Evolutionary conservation across 2,797 vertebrate species (phyloP).

Genomic region (Rhinella marina): DNA sequence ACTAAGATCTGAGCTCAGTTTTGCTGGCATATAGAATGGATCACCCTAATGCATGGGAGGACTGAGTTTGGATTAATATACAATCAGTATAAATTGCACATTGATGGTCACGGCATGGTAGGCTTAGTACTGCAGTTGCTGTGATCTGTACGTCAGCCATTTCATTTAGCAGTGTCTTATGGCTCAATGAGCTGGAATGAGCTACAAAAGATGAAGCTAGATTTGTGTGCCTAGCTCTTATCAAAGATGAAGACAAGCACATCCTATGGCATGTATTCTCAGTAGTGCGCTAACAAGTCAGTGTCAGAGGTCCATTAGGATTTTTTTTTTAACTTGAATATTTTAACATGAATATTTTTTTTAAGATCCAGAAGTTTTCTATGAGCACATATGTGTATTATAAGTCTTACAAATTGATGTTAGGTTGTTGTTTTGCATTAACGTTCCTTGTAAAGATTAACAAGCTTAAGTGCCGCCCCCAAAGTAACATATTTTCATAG

Average conservation of each 20-base stretch:
- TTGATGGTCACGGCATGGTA: not conserved
- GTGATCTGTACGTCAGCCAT: constrained; percentile 1
- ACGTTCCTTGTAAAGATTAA: too few species aligned
- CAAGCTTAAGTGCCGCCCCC: too few species aligned
- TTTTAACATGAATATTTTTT: not conserved
- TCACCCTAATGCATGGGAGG: not conserved
- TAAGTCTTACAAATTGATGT: not conserved
- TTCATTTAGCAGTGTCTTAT: constrained; percentile 33
- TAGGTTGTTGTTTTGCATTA: not conserved
- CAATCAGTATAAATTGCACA: not conserved
- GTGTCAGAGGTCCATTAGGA: not conserved
- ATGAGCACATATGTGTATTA: not conserved
- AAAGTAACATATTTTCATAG: too few species aligned
- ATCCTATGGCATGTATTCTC: not conserved
- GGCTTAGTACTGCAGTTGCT: not conserved
- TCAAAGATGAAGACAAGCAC: constrained; percentile 15
- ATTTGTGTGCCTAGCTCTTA: not conserved
- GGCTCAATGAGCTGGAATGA: constrained; percentile 36
- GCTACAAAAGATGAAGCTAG: constrained; percentile 15
- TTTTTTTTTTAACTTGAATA: not conserved
- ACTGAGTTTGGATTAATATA: not conserved
- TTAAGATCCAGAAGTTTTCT: not conserved
- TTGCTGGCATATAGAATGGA: not conserved
- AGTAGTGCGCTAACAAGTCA: not conserved
- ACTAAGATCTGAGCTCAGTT: not conserved